Evolutionary conservation across 2,113 vertebrate genomes (phyloP), one percentile per base, ranked within the genome.

Genomic region (Platysteira castanea): DNA sequence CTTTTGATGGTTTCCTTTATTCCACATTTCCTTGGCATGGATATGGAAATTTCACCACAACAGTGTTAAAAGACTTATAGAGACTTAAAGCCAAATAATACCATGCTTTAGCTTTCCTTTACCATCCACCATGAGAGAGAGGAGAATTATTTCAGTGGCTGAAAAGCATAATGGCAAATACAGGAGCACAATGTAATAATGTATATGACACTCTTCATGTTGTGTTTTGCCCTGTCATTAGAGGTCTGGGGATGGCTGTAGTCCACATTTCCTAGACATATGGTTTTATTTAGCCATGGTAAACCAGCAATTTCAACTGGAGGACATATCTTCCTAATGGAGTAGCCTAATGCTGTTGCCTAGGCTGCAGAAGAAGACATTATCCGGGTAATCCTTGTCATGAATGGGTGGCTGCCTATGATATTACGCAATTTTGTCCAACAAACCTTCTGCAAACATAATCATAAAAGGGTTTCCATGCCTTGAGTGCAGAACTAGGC

Each of bases 161-260:
- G 49, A 87, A 92, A 71, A 75, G 13, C 6, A 19, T 44, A 75
- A 68, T n/a, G 60, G 31, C 26, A 93, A 87, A 84, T 33, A 64
- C 37, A 26, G 56, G 50, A 88, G 31, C 52, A 78, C 20, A 75
- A 46, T 37, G 8, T 42, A 80, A 74, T 81, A n/a, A 78, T 47
- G 70, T 84, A 47, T 31, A 37, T 33, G 53, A 24, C 10, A 7
- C 54, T 65, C 20, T 61, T 60, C 44, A 4, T 67, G 50, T 93
- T 95, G 69, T 71, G 50, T 67, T 90, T 94, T 11, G 2, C 42
- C 90, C 41, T 71, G 82, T 97, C 74, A 95, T 96, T 97, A 94
- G 86, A 96, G 89, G 67, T 61, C 46, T 80, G 21, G 17, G 7
- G 2, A n/a, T 23, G 30, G 31, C 75, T 28, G 24, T 2, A n/a